Evolutionary conservation across 2,888 invertebrate species (phyloP), one percentile per base, ranked within the genome.

Genomic region (Eupithecia centaureata): DNA sequence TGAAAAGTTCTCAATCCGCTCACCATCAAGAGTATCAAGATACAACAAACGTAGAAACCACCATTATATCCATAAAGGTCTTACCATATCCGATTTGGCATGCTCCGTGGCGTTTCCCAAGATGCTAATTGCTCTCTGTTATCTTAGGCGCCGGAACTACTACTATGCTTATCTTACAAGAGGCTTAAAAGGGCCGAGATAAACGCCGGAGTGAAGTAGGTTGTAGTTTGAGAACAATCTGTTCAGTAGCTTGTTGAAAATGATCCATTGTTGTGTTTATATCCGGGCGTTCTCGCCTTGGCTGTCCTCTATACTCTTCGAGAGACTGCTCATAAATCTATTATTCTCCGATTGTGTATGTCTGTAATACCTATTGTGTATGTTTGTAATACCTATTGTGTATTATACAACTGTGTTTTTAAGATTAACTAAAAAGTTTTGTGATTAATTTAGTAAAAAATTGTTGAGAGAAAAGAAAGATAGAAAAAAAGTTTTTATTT

Each of bases 101-200:
- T 38, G 15, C 52, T 61, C 59, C 38, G 42, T 27, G 65, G 65
- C 38, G 61, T 72, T 61, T 72, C 74, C 76, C 75, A 77, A 82
- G 80, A 85, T 83, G 82, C 77, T 86, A 86, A 87, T 86, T 79
- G 79, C 80, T 65, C 69, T 77, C 74, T 85, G 86, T 87, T 87
- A 88, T 88, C 87, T 85, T 86, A 84, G 82, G 85, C 77, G 79
- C 85, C 81, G 76, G 72, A 61, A 52, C 61, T 56, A 42, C 73
- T 73, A 83, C 82, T 85, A 82, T 82, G 84, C 86, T 87, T 88
- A 88, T 86, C 86, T 82, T 58, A 63, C 70, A 64, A 68, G 70
- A 68, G 69, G 66, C 63, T 66, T 63, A 32, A 67, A 75, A 72
- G 67, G 71, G 70, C 69, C 52, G 47, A 70, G 67, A 71, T 65